phyloP scores from a whole-genome alignment of 2,113 vertebrate genomes.

The Cranoglanis bouderius region DNA sequence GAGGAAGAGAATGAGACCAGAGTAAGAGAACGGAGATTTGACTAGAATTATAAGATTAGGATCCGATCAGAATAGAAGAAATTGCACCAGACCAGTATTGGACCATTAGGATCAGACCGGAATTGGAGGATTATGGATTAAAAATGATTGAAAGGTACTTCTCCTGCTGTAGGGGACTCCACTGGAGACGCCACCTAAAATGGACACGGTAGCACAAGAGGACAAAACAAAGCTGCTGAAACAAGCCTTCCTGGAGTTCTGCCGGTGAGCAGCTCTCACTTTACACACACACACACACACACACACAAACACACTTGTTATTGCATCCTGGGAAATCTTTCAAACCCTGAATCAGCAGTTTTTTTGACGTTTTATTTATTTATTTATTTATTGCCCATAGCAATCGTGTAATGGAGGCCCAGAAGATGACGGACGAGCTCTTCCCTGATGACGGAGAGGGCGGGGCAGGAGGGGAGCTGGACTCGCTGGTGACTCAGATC shows the following conservation, averaged over 20 bases:
- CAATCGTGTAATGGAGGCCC: conserved; percentile 83
- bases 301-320: background rate
- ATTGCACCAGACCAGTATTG: no score
- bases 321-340: background rate
- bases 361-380: no score
- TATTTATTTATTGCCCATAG: conserved; percentile 63
- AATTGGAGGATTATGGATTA: background rate
- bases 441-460: conserved; percentile 71
- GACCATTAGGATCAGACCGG: background rate
- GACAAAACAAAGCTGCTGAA: conserved; percentile 91
- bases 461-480: conserved; percentile 79
- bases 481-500: conserved; percentile 83
- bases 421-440: conserved; percentile 81
- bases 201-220: conserved; percentile 79
- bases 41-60: no score
- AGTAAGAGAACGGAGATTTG: background rate
- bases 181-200: conserved; percentile 74
- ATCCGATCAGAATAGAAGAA: background rate
- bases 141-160: background rate
- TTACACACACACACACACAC: background rate
- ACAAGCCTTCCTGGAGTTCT: conserved; percentile 92
- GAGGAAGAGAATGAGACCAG: background rate
- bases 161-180: conserved; percentile 71
- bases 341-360: background rate
- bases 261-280: conserved; percentile 76